Evolutionary conservation across 2,888 invertebrate genomes (phyloP), one percentile per base, ranked within the genome.

Genomic region (Ochlodes sylvanus): DNA sequence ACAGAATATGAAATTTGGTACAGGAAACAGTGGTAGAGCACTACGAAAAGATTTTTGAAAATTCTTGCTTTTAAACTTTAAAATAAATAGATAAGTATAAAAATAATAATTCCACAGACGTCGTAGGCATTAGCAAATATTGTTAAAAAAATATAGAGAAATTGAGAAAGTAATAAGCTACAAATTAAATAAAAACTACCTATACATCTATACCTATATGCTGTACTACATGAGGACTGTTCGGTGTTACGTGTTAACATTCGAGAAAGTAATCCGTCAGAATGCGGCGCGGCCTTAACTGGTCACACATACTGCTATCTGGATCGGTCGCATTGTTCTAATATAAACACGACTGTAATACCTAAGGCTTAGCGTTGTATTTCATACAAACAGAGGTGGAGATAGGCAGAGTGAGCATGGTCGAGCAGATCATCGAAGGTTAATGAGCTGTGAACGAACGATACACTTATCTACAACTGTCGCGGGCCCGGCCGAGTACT

Each of bases 201-300:
- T n/a, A n/a, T n/a, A n/a, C n/a, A n/a, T n/a, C n/a, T n/a, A n/a
- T n/a, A n/a, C n/a, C n/a, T n/a, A n/a, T n/a, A n/a, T n/a, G n/a
- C n/a, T n/a, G n/a, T n/a, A n/a, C n/a, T n/a, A n/a, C n/a, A n/a
- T n/a, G 27, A 15, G 44, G 15, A 15, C 15, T 50, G 50, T 50
- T 12, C 19, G 41, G 54, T 63, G 67, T 72, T 70, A 72, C 72
- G 70, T 62, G 57, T 44, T 55, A 7, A 12, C 54, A 34, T 54
- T 50, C 69, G 72, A 70, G 76, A 77, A 76, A 76, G 75, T 76
- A 72, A 70, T 75, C 74, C 71, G 63, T 70, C 54, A 72, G 76
- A 75, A 74, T 74, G 75, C 71, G 71, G 69, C 72, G 68, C 65
- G 64, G 66, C 73, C 72, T 71, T 73, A 74, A 70, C 69, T 68